These are phyloP conservation scores for Aphyosemion australe DNA, from an alignment of 2,113 vertebrate species.

Conservation along the genomic window DNA sequence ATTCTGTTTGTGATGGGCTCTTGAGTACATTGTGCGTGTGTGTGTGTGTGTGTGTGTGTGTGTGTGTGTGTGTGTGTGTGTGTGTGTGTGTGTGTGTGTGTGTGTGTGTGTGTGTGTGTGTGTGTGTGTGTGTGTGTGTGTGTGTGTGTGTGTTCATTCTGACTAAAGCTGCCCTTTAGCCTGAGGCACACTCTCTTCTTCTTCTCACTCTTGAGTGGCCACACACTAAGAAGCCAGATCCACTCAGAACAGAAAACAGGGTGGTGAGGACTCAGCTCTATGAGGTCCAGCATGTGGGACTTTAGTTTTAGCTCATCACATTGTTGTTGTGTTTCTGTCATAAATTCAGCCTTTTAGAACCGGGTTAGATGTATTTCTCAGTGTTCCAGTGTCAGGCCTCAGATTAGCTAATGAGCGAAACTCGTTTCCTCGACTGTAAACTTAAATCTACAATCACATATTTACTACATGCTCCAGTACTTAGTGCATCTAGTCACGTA, in stretches of 20 bases:
- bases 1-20: conserved; percentile 35
- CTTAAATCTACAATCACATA: too few species aligned
- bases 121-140: conserved; percentile 37
- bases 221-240: conserved; percentile 70
- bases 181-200: conserved; percentile 67
- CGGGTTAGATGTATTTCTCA: not conserved
- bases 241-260: conserved; percentile 44
- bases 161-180: conserved; percentile 77
- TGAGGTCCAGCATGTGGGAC: not conserved
- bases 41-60: not conserved
- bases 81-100: conserved; percentile 33
- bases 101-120: conserved; percentile 28
- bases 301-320: not conserved
- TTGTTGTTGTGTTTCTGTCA: not conserved
- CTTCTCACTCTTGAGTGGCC: conserved; percentile 77
- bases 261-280: not conserved
- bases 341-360: not conserved
- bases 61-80: conserved; percentile 8
- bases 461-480: too few species aligned
- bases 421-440: not conserved
- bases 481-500: too few species aligned
- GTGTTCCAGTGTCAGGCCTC: not conserved
- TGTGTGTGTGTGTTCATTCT: conserved; percentile 50
- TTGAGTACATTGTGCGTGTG: conserved; percentile 20
- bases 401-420: not conserved